A percentile compares a stretch with the other conserved stretches of the same genome.
phyloP scores from a whole-genome alignment of 2,113 vertebrate genomes.

The Desmodus rotundus region DNA sequence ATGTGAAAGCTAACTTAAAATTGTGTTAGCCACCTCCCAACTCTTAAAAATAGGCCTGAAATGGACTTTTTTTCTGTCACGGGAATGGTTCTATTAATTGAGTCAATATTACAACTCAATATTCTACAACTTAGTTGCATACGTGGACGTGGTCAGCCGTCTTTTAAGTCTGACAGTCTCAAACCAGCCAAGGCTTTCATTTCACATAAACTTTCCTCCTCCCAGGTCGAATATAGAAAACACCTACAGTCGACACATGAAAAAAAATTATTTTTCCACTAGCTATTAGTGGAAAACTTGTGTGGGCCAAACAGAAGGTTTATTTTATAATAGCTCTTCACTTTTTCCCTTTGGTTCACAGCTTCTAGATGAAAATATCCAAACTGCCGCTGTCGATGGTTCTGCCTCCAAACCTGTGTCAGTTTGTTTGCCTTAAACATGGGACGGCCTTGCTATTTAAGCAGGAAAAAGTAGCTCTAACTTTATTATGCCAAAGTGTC shows the following conservation, averaged over 20 bases:
- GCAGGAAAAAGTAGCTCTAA: background rate
- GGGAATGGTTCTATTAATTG: background rate
- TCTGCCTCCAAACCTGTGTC: conserved; percentile 8
- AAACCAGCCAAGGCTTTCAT: conserved; percentile 31
- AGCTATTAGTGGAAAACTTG: conserved; percentile 65
- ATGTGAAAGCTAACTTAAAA: background rate
- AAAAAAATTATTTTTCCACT: conserved; percentile 59
- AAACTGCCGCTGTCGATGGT: background rate
- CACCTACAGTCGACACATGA: conserved; percentile 38
- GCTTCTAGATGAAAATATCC: conserved; percentile 41
- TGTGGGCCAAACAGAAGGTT: conserved; percentile 49
- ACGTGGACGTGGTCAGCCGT: background rate
- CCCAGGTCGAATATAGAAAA: conserved; percentile 55
- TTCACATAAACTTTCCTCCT: conserved; percentile 54
- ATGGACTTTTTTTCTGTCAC: background rate
- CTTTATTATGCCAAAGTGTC: background rate
- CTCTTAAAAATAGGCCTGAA: background rate
- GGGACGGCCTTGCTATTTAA: background rate
- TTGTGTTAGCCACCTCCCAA: background rate
- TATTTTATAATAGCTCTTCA: conserved; percentile 36
- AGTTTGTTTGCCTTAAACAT: conserved; percentile 23
- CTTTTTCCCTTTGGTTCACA: conserved; percentile 52
- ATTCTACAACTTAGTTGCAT: background rate
- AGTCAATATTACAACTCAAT: background rate
- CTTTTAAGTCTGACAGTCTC: background rate